phyloP scores from a whole-genome alignment of 2,888 invertebrate genomes.

The Diplolepis rosae region DNA sequence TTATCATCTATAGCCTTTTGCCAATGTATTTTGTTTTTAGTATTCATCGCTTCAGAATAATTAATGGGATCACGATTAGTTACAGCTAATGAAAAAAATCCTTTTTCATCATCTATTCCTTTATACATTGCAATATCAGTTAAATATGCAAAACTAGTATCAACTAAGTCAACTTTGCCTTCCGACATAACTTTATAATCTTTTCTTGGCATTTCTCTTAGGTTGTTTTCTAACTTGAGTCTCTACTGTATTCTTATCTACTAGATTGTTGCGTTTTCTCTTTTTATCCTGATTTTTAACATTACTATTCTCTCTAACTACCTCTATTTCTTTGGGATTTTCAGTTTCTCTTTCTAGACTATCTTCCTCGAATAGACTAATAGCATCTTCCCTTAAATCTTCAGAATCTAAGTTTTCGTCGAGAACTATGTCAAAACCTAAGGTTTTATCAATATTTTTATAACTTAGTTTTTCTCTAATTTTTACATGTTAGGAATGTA shows the following conservation, averaged over 20 bases:
- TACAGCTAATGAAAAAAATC: background rate
- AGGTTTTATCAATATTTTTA: constrained; percentile 26
- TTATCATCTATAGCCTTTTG: background rate
- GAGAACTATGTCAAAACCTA: no score
- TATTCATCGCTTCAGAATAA: constrained; percentile 17
- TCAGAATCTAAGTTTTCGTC: background rate
- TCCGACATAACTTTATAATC: background rate
- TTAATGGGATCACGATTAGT: no score
- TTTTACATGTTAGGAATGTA: constrained; percentile 39
- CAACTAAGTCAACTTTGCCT: background rate
- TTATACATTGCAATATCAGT: no score
- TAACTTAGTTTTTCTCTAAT: constrained; percentile 43
- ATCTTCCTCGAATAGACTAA: no score
- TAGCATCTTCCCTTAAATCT: background rate
- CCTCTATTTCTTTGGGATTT: background rate
- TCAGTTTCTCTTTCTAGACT: background rate
- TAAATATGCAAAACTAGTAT: no score
- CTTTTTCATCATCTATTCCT: no score
- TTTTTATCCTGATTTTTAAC: constrained; percentile 10
- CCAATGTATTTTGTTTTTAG: constrained; percentile 10
- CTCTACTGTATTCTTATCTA: constrained; percentile 26
- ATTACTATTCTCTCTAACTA: constrained; percentile 9
- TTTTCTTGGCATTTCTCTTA: constrained; percentile 5
- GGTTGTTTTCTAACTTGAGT: constrained; percentile 28
- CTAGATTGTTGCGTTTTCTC: background rate